phyloP scores from a whole-genome alignment of 2,888 invertebrate genomes.

The Cataglyphis altisquamis region DNA sequence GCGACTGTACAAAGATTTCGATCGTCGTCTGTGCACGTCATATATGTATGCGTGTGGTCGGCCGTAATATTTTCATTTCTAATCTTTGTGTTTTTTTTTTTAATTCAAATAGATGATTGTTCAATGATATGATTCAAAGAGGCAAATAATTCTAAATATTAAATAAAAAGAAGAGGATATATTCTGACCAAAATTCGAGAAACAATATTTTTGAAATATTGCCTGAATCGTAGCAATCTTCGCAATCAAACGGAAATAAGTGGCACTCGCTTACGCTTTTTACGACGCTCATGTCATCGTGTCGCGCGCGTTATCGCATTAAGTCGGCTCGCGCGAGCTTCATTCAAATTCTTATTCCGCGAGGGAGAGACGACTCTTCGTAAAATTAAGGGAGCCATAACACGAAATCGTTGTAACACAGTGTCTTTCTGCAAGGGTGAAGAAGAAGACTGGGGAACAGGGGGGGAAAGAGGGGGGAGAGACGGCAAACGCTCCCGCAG shows the following conservation, averaged over 20 bases:
- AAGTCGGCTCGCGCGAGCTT: conserved; percentile 33
- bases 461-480: neutral
- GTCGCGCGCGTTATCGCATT: conserved; percentile 50
- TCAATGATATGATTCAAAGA: conserved; percentile 11
- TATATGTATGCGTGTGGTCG: neutral
- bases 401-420: conserved; percentile 43
- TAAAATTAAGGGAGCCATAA: conserved; percentile 70
- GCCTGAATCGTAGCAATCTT: neutral
- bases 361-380: conserved; percentile 55
- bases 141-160: conserved; percentile 4
- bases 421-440: conserved; percentile 34
- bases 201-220: neutral
- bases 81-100: neutral
- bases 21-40: conserved; percentile 24
- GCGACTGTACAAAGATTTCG: conserved; percentile 51
- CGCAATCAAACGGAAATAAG: neutral
- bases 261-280: conserved; percentile 32
- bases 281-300: conserved; percentile 14
- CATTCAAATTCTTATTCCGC: conserved; percentile 57
- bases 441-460: neutral
- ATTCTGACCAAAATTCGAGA: neutral
- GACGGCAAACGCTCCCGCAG: conserved; percentile 71
- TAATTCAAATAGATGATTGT: conserved; percentile 25
- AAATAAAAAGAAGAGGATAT: neutral
- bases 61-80: conserved; percentile 7